Evolutionary conservation across 2,113 vertebrate species (phyloP).

Genomic region (Lamprotornis superbus): DNA sequence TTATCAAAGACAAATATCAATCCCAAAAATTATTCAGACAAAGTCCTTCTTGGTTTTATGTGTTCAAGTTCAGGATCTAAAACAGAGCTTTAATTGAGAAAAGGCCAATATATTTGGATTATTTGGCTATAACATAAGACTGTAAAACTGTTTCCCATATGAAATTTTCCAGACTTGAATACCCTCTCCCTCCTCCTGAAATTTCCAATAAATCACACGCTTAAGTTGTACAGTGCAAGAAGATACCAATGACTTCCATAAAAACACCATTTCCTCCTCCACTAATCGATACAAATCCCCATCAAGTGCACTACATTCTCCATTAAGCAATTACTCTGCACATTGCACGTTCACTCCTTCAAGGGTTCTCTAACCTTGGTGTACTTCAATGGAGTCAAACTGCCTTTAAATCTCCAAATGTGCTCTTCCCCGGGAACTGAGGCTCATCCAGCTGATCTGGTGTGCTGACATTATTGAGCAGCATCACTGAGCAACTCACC

Average conservation of each 20-base stretch:
- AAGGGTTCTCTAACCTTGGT: neutral
- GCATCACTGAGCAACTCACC: neutral
- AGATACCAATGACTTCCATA: neutral
- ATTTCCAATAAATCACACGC: neutral
- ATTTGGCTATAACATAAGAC: neutral
- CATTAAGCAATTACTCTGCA: neutral
- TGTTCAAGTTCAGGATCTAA: neutral
- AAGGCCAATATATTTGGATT: neutral
- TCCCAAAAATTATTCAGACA: neutral
- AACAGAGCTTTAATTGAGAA: neutral
- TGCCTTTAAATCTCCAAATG: neutral
- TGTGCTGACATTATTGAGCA: neutral
- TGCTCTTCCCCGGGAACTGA: neutral
- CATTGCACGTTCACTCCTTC: neutral
- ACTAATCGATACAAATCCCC: neutral
- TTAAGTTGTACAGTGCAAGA: neutral
- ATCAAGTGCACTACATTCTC: neutral
- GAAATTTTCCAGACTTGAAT: neutral
- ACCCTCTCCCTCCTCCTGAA: neutral
- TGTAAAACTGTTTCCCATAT: neutral
- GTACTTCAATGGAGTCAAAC: neutral
- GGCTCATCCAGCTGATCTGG: neutral
- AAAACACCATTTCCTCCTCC: neutral
- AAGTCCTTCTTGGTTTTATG: neutral
- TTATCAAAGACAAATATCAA: neutral